A percentile compares a stretch with the other conserved stretches of the same genome.
Evolutionary conservation across 2,888 invertebrate species (phyloP).

Genomic region (Pseudococcus viburni): DNA sequence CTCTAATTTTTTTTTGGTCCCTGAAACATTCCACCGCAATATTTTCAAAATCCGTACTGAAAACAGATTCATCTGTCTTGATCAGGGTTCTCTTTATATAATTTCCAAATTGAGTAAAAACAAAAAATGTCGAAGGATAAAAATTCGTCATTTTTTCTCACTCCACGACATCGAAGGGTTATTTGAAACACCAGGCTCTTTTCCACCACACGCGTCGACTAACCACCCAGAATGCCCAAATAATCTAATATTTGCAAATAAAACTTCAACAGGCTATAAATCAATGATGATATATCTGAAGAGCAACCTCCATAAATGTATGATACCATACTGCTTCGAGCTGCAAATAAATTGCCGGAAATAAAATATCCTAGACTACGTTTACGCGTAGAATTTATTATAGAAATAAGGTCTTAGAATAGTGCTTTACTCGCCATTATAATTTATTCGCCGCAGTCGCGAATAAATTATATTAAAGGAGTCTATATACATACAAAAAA

Average conservation of each 20-base stretch:
- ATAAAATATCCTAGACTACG: conserved; percentile 44
- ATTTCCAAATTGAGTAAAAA: too few species aligned
- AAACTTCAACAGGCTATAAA: conserved; percentile 41
- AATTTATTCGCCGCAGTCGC: conserved; percentile 9
- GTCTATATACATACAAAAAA: conserved; percentile 7
- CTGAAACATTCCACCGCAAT: too few species aligned
- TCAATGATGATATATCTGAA: conserved; percentile 41
- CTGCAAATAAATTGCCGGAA: conserved; percentile 43
- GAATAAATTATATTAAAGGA: conserved; percentile 34
- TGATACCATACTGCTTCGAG: conserved; percentile 20
- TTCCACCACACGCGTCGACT: background rate
- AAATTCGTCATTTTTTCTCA: too few species aligned
- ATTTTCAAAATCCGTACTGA: too few species aligned
- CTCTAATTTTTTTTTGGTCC: too few species aligned
- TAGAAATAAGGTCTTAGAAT: conserved; percentile 45
- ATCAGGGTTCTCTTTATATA: too few species aligned
- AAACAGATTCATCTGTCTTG: too few species aligned
- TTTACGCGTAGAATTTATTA: conserved; percentile 41
- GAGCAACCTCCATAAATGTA: conserved; percentile 37
- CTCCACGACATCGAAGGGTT: too few species aligned
- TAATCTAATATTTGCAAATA: conserved; percentile 46
- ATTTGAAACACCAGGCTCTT: too few species aligned
- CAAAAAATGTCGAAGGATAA: too few species aligned
- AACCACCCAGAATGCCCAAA: background rate
- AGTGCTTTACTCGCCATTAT: conserved; percentile 37